Conservation (phyloP, 2,113 vertebrate genomes). For the Podarcis raffonei region DNA sequence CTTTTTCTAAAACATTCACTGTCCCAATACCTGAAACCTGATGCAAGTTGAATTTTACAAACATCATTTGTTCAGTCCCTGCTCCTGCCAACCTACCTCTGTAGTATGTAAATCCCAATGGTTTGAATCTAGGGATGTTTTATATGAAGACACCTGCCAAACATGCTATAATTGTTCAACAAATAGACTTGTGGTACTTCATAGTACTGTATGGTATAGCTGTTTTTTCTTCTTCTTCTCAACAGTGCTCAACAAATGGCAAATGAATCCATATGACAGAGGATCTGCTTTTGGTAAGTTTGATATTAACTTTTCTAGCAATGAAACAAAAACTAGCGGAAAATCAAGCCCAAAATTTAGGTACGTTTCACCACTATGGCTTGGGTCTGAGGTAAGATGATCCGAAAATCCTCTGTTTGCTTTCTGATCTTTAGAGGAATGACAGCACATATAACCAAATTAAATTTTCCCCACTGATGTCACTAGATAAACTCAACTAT, state of each 20-base stretch:
- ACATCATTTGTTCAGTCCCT: too few species aligned
- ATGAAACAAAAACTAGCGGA: background rate
- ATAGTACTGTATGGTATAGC: background rate
- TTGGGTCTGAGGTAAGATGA: background rate
- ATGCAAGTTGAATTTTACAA: background rate
- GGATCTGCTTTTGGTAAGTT: slow-evolving; percentile 95
- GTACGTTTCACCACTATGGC: background rate
- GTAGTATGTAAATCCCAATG: too few species aligned
- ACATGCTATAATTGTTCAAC: background rate
- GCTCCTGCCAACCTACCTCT: too few species aligned
- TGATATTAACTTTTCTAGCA: background rate
- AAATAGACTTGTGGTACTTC: background rate
- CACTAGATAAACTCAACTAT: background rate
- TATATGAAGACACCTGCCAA: too few species aligned
- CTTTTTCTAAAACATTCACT: background rate
- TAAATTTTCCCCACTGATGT: background rate
- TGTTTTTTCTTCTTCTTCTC: slow-evolving; percentile 28
- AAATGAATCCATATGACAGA: slow-evolving; percentile 98
- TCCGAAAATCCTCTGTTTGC: background rate
- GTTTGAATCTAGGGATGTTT: too few species aligned
- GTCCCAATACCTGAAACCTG: background rate
- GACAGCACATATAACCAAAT: background rate
- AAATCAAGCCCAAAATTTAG: background rate
- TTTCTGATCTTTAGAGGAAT: background rate
- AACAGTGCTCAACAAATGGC: slow-evolving; percentile 96